phyloP scores from a whole-genome alignment of 1,140 invertebrate species.

The Dolichoris vasculosae region DNA sequence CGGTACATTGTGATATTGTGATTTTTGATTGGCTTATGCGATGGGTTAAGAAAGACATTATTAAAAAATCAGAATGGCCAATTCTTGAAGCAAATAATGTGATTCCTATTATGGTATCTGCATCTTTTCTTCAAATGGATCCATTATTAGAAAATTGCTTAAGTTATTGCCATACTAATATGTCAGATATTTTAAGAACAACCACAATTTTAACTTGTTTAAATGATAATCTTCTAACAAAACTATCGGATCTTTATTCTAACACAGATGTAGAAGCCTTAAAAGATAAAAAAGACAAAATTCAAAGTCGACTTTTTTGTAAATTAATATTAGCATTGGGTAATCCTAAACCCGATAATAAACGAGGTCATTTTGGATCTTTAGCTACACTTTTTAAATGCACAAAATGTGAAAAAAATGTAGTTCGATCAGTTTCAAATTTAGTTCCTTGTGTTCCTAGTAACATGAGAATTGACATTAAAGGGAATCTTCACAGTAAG shows the following conservation, averaged over 20 bases:
- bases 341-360: constrained; percentile 81
- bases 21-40: constrained; percentile 98
- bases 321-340: constrained; percentile 86
- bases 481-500: constrained; percentile 80
- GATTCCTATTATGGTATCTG: constrained; percentile 92
- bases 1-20: constrained; percentile 94
- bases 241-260: constrained; percentile 86
- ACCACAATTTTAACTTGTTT: constrained; percentile 87
- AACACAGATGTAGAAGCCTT: constrained; percentile 86
- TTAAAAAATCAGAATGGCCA: constrained; percentile 81
- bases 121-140: constrained; percentile 95
- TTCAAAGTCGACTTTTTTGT: constrained; percentile 87
- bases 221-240: constrained; percentile 81
- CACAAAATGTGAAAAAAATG: constrained; percentile 77
- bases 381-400: constrained; percentile 85
- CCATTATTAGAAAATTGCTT: constrained; percentile 87
- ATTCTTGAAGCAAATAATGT: constrained; percentile 88
- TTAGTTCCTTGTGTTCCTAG: constrained; percentile 80
- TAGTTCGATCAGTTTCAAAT: constrained; percentile 78
- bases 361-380: constrained; percentile 85
- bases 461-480: constrained; percentile 81
- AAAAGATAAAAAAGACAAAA: constrained; percentile 87
- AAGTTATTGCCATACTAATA: constrained; percentile 85
- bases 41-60: constrained; percentile 88
- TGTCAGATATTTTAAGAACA: constrained; percentile 86